Percentiles rank a stretch among this genome's conserved stretches.
phyloP scores from a whole-genome alignment of 2,888 invertebrate genomes.

The Sepiola atlantica region DNA sequence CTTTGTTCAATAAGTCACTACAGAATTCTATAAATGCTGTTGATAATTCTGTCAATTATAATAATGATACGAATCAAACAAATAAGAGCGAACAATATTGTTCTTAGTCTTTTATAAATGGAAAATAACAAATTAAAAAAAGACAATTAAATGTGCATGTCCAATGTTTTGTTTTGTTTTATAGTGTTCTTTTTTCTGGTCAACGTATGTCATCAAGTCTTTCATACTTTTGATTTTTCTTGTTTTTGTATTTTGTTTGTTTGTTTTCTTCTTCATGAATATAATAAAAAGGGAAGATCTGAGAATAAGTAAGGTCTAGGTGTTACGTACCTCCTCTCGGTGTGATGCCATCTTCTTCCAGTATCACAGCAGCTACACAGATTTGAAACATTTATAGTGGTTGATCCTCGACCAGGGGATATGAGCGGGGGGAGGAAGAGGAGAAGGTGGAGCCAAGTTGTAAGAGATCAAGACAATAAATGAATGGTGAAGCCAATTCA shows the following conservation, averaged over 20 bases:
- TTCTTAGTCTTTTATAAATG: neutral
- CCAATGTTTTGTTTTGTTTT: neutral
- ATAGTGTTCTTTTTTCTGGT: neutral
- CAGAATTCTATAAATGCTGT: neutral
- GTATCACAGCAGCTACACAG: slow-evolving; percentile 18
- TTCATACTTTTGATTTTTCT: neutral
- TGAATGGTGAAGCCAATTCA: neutral
- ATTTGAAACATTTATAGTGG: slow-evolving; percentile 32
- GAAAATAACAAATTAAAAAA: neutral
- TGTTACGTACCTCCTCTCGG: neutral
- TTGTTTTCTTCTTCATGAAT: neutral
- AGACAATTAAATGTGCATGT: neutral
- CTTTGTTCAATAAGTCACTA: slow-evolving; percentile 32
- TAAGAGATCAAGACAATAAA: slow-evolving; percentile 22
- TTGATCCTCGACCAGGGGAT: slow-evolving; percentile 32
- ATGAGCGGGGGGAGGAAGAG: neutral
- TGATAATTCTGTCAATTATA: neutral
- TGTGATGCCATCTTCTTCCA: neutral
- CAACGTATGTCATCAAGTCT: neutral
- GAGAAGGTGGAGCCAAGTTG: slow-evolving; percentile 24
- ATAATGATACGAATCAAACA: neutral
- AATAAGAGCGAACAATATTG: neutral
- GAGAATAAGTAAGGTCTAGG: neutral
- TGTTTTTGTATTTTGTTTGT: neutral
- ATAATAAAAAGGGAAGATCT: neutral